Base-by-base conservation (phyloP, 2,797 vertebrate genomes). In the Furcifer pardalis region DNA sequence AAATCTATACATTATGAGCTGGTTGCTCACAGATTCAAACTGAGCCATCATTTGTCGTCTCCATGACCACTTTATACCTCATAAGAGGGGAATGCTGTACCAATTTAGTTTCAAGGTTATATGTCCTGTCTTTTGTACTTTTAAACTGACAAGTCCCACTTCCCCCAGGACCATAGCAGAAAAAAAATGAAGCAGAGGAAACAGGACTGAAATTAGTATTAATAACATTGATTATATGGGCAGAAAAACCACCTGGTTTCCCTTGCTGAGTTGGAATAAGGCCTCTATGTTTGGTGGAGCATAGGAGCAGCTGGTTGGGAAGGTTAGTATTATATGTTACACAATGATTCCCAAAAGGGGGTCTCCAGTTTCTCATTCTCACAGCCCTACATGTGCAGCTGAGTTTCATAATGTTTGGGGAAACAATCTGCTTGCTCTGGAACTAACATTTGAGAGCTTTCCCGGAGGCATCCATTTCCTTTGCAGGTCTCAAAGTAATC, bases 301-400 rank as follows among this genome's bases (percentile, higher is more conserved):
- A 13, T 37, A 42, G 66, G 32, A 76, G 82, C 65, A 77, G 84
- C 65, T 77, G 78, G 62, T 66, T 65, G 60, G 44, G n/a, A 86
- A 59, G 35, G 12, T 42, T 71, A 10, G 46, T 65, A 44, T 72
- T 84, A 37, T 84, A 65, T 62, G 46, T 63, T 81, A 65, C 30
- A 81, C 56, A 63, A 62, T 80, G 73, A 84, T 84, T 81, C 79
- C 79, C 82, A 65, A 56, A 65, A 63, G 66, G 46, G 30, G 17
- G 56, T 81, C 65, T 87, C 77, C 63, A 32, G 42, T 84, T 84
- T 80, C 77, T 77, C 44, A 56, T 84, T 84, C 78, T 84, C 82
- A 77, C 73, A 84, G 82, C 35, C 30, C 82, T 42, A 46, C 46
- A n/a, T 63, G 10, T 72, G 37, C 77, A 81, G 78, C 86, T 84